Base-by-base conservation (phyloP, 2,113 vertebrate species). In the Poicephalus gulielmi region DNA sequence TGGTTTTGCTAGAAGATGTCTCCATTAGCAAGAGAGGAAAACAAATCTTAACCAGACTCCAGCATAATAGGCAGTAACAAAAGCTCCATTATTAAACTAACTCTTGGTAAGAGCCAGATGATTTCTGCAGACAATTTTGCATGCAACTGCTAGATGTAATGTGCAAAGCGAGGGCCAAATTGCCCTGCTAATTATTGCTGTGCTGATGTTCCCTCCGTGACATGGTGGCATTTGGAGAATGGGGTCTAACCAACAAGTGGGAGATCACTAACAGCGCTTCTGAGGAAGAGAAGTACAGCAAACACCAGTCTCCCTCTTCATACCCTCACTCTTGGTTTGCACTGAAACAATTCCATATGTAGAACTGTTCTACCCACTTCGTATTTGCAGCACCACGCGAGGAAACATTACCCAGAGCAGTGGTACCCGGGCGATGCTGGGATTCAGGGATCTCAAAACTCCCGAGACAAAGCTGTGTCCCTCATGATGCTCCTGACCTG, bases 161-260 rank as follows among this genome's bases (percentile, higher is more conserved):
- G 94, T 94, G 92, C 92, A 92, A 67, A 95, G 76, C 43, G 86
- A 93, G 90, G 7, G 77, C 94, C 96, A 95, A 96, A 97, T 95
- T 95, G 93, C 85, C 85, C 86, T 50, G 63, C 82, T 94, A 69
- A 97, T 92, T 96, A 97, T 96, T 96, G 93, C 74, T 86, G 86
- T 79, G 96, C 92, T 96, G 94, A 93, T 97, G 92, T 83, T 95
- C 94, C 92, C 95, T 97, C 86, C 92, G 95, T 96, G 96, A 84
- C 93, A 96, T 8, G 60, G 91, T 90, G 94, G 94, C 95, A 96
- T 95, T 96, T 97, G 95, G 93, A 94, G 95, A 88, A 95, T 57
- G 83, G 83, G 84, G 90, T 92, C 83, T 84, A 95, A 94, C 93
- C 95, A 95, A 92, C 89, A 90, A 95, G 83, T 93, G 95, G 96